Conservation (phyloP, 2,113 vertebrate genomes). For the Gadus chalcogrammus region DNA sequence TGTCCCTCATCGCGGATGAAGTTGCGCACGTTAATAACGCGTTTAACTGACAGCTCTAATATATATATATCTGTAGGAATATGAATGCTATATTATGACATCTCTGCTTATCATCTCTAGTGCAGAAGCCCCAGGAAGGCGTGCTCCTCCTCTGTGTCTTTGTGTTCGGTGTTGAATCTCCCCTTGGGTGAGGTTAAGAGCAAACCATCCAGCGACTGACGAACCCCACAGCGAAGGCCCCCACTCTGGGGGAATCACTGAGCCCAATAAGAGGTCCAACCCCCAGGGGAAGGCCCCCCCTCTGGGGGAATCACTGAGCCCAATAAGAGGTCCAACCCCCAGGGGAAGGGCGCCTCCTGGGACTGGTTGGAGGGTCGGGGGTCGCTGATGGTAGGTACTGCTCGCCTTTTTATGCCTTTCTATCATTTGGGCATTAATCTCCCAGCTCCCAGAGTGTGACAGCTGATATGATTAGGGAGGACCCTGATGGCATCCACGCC, state of each 20-base stretch:
- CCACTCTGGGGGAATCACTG: constrained; percentile 14
- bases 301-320: constrained; percentile 22
- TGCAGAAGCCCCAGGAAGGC: too few species aligned
- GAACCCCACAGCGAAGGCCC: too few species aligned
- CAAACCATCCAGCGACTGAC: not conserved
- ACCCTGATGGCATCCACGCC: constrained; percentile 54
- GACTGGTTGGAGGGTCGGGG: not conserved
- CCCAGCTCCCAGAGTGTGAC: constrained; percentile 46
- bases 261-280: constrained; percentile 31
- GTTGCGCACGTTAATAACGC: too few species aligned
- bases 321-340: constrained; percentile 41
- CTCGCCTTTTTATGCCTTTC: constrained; percentile 12
- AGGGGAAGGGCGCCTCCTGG: constrained; percentile 9
- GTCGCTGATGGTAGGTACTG: not conserved
- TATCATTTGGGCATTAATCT: constrained; percentile 60
- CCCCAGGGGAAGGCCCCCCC: constrained; percentile 28
- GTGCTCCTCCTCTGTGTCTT: too few species aligned
- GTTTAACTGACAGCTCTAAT: too few species aligned
- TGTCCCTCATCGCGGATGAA: constrained; percentile 96
- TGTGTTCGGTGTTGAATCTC: constrained; percentile 2
- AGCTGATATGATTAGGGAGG: constrained; percentile 63
- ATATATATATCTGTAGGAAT: too few species aligned
- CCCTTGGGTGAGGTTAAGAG: not conserved
- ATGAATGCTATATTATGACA: too few species aligned
- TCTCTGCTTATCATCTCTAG: too few species aligned